Evolutionary conservation across 2,113 vertebrate species (phyloP).

Genomic region (Prunella himalayana): DNA sequence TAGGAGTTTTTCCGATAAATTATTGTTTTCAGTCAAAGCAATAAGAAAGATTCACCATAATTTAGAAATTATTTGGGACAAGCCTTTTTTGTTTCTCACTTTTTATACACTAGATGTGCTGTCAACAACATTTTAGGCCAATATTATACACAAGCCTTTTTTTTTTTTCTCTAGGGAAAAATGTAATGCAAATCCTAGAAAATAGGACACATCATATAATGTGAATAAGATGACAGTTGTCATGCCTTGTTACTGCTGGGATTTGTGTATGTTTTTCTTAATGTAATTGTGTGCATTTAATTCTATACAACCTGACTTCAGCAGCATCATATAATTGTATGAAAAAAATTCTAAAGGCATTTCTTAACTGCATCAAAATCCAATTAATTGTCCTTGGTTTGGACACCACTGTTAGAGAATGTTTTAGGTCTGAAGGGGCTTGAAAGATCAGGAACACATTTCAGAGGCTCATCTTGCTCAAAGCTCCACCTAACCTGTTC

Average conservation of each 20-base stretch:
- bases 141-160: neutral
- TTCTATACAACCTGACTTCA: neutral
- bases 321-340: neutral
- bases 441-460: neutral
- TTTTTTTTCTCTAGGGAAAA: neutral
- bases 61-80: neutral
- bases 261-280: neutral
- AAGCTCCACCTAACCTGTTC: neutral
- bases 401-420: neutral
- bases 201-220: neutral
- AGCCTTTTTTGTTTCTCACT: neutral
- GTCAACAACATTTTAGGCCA: neutral
- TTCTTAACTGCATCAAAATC: neutral
- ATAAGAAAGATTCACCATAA: neutral
- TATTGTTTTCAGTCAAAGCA: neutral
- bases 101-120: neutral
- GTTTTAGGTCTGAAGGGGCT: neutral
- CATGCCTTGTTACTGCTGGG: neutral
- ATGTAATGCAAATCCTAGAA: neutral
- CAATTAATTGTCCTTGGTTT: neutral
- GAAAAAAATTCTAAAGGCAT: neutral
- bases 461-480: neutral
- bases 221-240: neutral
- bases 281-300: neutral
- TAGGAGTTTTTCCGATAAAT: neutral